phyloP scores from a whole-genome alignment of 2,113 vertebrate species.

The Chaetorhynchus papuensis region DNA sequence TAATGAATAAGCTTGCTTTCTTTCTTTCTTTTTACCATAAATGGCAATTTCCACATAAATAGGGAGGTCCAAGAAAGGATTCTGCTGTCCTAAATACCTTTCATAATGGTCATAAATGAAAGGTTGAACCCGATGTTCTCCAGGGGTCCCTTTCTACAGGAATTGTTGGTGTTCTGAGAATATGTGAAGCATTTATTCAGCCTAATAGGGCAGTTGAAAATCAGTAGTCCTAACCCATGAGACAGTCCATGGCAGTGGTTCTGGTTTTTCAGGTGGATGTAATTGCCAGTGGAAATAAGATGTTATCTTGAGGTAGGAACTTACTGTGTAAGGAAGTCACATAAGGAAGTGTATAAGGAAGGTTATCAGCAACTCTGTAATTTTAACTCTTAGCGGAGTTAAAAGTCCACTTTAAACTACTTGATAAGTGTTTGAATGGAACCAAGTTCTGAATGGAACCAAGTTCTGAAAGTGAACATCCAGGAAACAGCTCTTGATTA shows the following conservation, averaged over 20 bases:
- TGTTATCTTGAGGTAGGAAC: background rate
- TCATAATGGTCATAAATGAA: background rate
- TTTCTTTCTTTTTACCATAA: background rate
- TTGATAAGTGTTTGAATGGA: background rate
- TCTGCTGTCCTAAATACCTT: background rate
- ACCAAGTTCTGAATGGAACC: background rate
- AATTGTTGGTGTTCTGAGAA: background rate
- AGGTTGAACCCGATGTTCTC: background rate
- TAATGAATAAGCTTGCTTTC: background rate
- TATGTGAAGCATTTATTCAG: background rate
- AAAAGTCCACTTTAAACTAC: background rate
- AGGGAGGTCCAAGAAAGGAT: background rate
- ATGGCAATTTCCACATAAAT: background rate
- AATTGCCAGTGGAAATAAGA: background rate
- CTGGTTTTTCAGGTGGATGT: background rate
- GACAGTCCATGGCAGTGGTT: background rate
- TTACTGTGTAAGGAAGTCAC: background rate
- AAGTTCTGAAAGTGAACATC: background rate
- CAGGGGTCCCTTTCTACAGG: background rate
- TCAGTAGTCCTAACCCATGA: background rate
- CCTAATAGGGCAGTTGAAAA: background rate
- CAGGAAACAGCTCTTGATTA: background rate
- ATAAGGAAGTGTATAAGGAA: background rate
- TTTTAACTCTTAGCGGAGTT: background rate
- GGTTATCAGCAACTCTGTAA: background rate